Evolutionary conservation across 2,113 vertebrate species (phyloP), one percentile per base, ranked within the genome.

Genomic region (Mellivora capensis): DNA sequence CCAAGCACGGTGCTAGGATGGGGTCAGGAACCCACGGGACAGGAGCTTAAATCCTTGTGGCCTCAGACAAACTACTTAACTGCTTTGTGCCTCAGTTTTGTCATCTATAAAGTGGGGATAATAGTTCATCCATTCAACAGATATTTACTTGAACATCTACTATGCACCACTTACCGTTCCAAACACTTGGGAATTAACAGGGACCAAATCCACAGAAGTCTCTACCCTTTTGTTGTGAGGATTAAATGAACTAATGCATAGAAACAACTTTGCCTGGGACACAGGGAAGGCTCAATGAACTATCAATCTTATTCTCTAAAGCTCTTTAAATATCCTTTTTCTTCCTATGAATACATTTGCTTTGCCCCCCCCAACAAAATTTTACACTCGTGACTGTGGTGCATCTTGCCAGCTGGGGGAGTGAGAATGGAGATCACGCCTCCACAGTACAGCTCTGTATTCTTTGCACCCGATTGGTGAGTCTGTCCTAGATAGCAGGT

Each of bases 1-100:
- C 17, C 21, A 13, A 0, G n/a, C 27, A 2, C 0, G 3, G 37
- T 21, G 31, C n/a, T 5, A 21, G 31, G 25, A 2, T 31, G 15
- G 77, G 20, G 5, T 47, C 6, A 23, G 42, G 1, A 62, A 44
- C 18, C 9, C 29, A 34, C 14, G 2, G 8, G 4, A 2, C 1
- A 12, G 47, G 6, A 23, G 6, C 44, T 62, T 71, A 12, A 7
- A 5, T 21, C 42, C 27, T 52, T n/a, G 1, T 10, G 25, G 34
- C 34, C 86, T 49, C 69, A 13, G 62, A 52, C 37, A 5, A 71
- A 27, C 42, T n/a, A 37, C 49, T 25, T 1, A 71, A 27, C 49
- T 39, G 37, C 49, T 31, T 1, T 42, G 47, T 34, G 20, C 13
- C 42, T 71, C 34, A 2, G 23, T 49, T 93, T n/a, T 89, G 13